Evolutionary conservation across 2,888 invertebrate species (phyloP).

Genomic region (Slavum lentiscoides): DNA sequence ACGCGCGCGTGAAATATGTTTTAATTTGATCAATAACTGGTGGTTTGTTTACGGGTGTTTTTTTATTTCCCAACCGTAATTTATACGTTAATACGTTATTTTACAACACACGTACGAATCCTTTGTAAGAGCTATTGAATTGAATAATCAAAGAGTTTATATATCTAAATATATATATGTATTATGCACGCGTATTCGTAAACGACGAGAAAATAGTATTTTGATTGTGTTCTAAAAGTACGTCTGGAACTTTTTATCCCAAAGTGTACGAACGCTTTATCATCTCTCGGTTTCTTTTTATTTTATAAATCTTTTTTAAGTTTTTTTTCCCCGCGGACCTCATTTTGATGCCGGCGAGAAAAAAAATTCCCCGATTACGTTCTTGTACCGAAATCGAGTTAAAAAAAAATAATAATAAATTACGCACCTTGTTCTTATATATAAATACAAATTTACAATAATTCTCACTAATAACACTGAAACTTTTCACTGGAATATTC

Average conservation of each 20-base stretch:
- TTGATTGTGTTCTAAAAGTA: slow-evolving; percentile 12
- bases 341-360: neutral
- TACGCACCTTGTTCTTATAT: too few relatives aligned
- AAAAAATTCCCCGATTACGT: too few relatives aligned
- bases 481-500: too few relatives aligned
- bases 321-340: slow-evolving; percentile 7
- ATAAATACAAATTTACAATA: too few relatives aligned
- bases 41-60: too few relatives aligned
- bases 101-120: neutral
- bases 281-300: neutral
- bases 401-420: too few relatives aligned
- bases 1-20: too few relatives aligned
- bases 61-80: neutral
- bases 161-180: neutral
- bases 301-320: neutral
- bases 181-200: neutral
- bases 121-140: neutral
- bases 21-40: too few relatives aligned
- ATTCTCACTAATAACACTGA: too few relatives aligned
- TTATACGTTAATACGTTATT: neutral
- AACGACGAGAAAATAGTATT: slow-evolving; percentile 2
- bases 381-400: too few relatives aligned
- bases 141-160: slow-evolving; percentile 6
- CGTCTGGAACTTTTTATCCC: slow-evolving; percentile 6
- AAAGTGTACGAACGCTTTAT: neutral